Conservation (phyloP, 2,797 vertebrate genomes). For the Xenentodon cancila region DNA sequence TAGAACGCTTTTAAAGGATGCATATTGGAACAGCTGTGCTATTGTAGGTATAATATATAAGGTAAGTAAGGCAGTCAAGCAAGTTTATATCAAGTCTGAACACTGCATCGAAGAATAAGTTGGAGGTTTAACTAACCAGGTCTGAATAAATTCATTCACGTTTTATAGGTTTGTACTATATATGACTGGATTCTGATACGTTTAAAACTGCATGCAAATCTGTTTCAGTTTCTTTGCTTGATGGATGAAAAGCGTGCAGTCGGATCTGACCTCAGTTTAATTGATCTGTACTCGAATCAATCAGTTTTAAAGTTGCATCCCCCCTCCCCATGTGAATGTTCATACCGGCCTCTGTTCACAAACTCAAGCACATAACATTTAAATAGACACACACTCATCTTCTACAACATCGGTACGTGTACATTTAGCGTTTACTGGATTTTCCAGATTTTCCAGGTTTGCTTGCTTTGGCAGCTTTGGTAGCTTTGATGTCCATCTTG, state of each 20-base stretch:
- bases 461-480: conserved; percentile 79
- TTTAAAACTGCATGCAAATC: conserved; percentile 34
- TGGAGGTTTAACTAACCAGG: background rate
- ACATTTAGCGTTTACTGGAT: conserved; percentile 70
- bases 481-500: conserved; percentile 94
- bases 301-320: background rate
- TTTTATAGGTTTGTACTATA: conserved; percentile 2
- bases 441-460: conserved; percentile 75
- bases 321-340: conserved; percentile 22
- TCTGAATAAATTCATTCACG: background rate
- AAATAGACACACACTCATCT: conserved; percentile 5
- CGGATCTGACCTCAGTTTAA: conserved; percentile 3
- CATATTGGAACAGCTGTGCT: conserved; percentile 16
- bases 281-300: conserved; percentile 3
- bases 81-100: background rate
- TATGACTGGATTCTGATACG: background rate
- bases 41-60: background rate
- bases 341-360: background rate
- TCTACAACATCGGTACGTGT: background rate
- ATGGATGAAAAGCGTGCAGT: conserved; percentile 8
- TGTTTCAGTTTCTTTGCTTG: background rate
- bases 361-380: conserved; percentile 31
- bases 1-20: too few species aligned
- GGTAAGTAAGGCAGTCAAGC: conserved; percentile 34
- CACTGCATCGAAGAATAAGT: background rate